A percentile compares a stretch with the other conserved stretches of the same genome.
These are phyloP conservation scores for Drosophila obscura DNA, from an alignment of 1,140 invertebrate genomes.

Conservation along the genomic window DNA sequence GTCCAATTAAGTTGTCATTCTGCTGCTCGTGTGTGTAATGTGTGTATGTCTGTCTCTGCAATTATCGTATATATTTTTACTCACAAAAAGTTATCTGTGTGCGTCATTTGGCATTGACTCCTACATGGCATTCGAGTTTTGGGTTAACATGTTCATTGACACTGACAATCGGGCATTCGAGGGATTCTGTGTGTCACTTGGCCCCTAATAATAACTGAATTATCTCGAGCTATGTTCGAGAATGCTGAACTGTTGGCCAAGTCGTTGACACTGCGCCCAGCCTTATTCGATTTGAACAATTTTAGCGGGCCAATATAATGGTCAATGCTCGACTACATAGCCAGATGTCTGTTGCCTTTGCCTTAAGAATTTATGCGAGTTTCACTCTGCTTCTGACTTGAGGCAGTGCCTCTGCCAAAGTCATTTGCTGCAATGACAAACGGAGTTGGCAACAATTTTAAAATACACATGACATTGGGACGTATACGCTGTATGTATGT, in stretches of 20 bases:
- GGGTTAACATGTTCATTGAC: constrained; percentile 70
- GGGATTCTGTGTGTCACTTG: no score
- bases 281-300: constrained; percentile 46
- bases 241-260: constrained; percentile 35
- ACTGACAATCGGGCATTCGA: constrained; percentile 18
- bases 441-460: constrained; percentile 71
- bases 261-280: constrained; percentile 61
- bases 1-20: constrained; percentile 66
- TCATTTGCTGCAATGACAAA: constrained; percentile 68
- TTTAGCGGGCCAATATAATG: constrained; percentile 67
- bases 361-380: constrained; percentile 36
- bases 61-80: constrained; percentile 56
- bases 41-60: constrained; percentile 18
- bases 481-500: constrained; percentile 44
- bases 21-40: constrained; percentile 1
- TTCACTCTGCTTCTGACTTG: constrained; percentile 6
- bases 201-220: constrained; percentile 62
- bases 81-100: constrained; percentile 39
- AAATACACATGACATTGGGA: constrained; percentile 68
- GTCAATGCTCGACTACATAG: constrained; percentile 32
- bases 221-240: constrained; percentile 70
- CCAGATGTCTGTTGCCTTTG: constrained; percentile 22
- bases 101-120: constrained; percentile 40
- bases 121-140: constrained; percentile 28
- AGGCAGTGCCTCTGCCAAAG: constrained; percentile 40